Evolutionary conservation across 2,113 vertebrate genomes (phyloP), one percentile per base, ranked within the genome.

Genomic region (Phylloscopus trochilus): DNA sequence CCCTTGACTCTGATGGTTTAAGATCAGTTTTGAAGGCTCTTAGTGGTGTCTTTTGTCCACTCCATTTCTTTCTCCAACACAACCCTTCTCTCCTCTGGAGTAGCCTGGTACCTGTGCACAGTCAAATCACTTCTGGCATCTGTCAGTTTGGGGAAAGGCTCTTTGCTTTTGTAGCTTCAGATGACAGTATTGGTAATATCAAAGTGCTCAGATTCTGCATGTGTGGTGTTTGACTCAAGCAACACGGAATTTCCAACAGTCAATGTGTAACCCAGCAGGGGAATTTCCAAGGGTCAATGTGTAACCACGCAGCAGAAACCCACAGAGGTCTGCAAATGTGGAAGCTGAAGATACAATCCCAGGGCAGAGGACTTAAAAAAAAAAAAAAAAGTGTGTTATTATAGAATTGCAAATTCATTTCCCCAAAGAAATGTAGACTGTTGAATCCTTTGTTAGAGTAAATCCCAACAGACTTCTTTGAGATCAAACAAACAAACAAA

Each of bases 371-470:
- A 62, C 28, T 68, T 63, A 1, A 37, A 81, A 33, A 28, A 60
- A 70, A 1, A 37, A 81, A 33, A 28, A 60, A 70, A 55, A 0
- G 0, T 43, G 4, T 27, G 26, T 15, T 2, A 0, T 24, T 55
- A 37, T 0, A 75, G 39, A 89, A 76, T 10, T 68, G 26, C 14
- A 87, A 35, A 76, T 56, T 33, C 5, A 2, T 75, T 95, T 87
- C 49, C 51, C 75, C 15, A 47, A 84, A 87, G 24, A 87, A 51
- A 80, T 4, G 9, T 23, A 27, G 19, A 11, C 31, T 39, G 9
- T 37, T 0, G 0, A 72, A 58, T 13, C 10, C 28, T 78, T 47
- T 78, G 18, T 33, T 75, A 41, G 21, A 49, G 31, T 24, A 64
- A 69, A 78, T 60, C 67, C 46, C 30, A 69, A 64, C 12, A 53